Conservation (phyloP, 1,140 invertebrate species). For the Pentalonia nigronervosa region DNA sequence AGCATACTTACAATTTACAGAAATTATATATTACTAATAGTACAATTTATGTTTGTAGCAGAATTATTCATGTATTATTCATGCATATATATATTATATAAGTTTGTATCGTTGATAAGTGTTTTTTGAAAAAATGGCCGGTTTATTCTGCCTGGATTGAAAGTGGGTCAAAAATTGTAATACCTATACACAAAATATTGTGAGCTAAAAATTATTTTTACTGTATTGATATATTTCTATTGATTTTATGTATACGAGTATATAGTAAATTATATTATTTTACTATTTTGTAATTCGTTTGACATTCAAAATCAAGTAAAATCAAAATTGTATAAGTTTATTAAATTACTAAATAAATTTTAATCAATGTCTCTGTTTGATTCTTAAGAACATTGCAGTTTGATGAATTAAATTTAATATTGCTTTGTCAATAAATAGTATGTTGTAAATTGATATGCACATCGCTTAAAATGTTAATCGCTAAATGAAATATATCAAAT, state of each 20-base stretch:
- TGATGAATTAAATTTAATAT: background rate
- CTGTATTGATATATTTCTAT: too few species aligned
- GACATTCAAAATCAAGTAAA: background rate
- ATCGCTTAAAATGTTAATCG: background rate
- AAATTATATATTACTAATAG: background rate
- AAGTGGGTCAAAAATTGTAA: too few species aligned
- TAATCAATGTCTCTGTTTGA: background rate
- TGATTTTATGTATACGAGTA: too few species aligned
- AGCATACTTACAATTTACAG: background rate
- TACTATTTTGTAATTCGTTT: background rate
- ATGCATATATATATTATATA: background rate
- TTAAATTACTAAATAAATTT: background rate
- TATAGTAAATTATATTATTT: background rate
- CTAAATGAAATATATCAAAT: background rate
- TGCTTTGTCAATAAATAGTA: background rate
- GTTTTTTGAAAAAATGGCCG: too few species aligned
- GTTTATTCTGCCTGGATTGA: too few species aligned
- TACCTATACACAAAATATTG: too few species aligned
- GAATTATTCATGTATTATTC: background rate
- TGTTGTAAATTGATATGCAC: background rate
- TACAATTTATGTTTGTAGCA: background rate
- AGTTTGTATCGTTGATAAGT: too few species aligned
- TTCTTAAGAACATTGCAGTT: background rate
- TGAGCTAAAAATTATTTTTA: too few species aligned
- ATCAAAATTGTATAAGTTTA: background rate